These are phyloP conservation scores for Sander lucioperca DNA, from an alignment of 2,113 vertebrate genomes.

Conservation along the genomic window DNA sequence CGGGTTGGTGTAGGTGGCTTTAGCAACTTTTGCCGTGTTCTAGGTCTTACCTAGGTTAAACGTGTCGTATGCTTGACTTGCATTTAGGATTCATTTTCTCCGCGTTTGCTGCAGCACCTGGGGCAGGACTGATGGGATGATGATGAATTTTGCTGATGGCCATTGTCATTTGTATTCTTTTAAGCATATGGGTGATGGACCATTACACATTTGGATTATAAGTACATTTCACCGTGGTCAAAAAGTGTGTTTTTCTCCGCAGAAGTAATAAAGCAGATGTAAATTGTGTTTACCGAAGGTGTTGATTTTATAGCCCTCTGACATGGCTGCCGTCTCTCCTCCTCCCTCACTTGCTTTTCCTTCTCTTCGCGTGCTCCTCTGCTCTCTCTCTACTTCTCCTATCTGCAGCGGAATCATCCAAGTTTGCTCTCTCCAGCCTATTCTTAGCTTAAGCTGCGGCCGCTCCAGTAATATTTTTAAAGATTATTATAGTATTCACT, in stretches of 20 bases:
- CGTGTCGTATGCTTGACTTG: neutral
- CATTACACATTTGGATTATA: constrained; percentile 18
- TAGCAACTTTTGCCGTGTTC: no score
- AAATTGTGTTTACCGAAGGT: constrained; percentile 63
- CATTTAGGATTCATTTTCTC: neutral
- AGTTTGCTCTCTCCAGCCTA: constrained; percentile 75
- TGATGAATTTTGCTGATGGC: neutral
- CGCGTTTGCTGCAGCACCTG: neutral
- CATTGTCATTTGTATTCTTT: constrained; percentile 5
- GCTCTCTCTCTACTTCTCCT: constrained; percentile 39
- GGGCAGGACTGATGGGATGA: constrained; percentile 7
- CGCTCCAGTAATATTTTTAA: constrained; percentile 83
- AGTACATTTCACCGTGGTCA: constrained; percentile 60
- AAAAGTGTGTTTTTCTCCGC: constrained; percentile 21
- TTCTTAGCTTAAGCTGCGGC: constrained; percentile 82
- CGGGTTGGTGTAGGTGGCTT: no score
- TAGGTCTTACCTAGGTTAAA: no score
- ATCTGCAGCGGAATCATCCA: constrained; percentile 64
- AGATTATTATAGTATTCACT: constrained; percentile 89
- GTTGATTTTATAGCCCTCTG: constrained; percentile 84
- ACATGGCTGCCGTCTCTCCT: constrained; percentile 83
- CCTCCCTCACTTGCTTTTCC: constrained; percentile 20
- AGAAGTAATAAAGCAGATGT: constrained; percentile 44
- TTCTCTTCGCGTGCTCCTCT: neutral
- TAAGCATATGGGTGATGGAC: neutral